phyloP scores from a whole-genome alignment of 2,797 vertebrate species.

The Sebastes kiyomatsui region DNA sequence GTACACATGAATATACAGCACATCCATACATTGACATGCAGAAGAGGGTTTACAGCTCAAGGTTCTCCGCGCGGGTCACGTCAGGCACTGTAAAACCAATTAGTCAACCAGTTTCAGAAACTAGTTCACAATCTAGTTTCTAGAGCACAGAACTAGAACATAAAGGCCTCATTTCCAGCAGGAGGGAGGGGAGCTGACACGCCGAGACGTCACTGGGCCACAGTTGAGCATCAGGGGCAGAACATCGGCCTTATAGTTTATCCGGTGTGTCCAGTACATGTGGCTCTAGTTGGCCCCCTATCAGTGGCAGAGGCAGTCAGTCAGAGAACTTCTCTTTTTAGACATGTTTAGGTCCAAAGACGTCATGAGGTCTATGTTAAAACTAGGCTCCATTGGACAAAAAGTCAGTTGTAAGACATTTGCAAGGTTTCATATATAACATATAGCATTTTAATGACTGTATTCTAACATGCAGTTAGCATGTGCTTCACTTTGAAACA shows the following conservation, averaged over 20 bases:
- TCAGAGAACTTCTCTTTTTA: background rate
- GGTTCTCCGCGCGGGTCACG: background rate
- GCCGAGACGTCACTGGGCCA: background rate
- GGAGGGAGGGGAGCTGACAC: background rate
- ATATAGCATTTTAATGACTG: background rate
- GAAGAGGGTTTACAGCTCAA: background rate
- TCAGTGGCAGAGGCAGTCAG: background rate
- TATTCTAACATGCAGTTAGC: background rate
- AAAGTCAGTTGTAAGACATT: background rate
- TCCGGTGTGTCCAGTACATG: background rate
- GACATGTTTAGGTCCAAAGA: background rate
- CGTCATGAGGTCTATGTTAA: background rate
- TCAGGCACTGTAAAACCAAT: background rate
- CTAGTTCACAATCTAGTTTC: conserved; percentile 23
- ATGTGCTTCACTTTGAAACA: background rate
- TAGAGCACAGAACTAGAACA: conserved; percentile 27
- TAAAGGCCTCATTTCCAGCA: background rate
- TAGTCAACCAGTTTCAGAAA: conserved; percentile 15
- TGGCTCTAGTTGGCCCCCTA: background rate
- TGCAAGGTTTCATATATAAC: too few species aligned
- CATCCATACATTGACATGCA: background rate
- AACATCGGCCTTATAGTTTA: background rate
- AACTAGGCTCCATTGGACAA: background rate
- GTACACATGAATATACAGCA: background rate
- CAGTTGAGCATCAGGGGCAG: background rate